phyloP scores from a whole-genome alignment of 2,797 vertebrate species.

The Zalophus californianus region DNA sequence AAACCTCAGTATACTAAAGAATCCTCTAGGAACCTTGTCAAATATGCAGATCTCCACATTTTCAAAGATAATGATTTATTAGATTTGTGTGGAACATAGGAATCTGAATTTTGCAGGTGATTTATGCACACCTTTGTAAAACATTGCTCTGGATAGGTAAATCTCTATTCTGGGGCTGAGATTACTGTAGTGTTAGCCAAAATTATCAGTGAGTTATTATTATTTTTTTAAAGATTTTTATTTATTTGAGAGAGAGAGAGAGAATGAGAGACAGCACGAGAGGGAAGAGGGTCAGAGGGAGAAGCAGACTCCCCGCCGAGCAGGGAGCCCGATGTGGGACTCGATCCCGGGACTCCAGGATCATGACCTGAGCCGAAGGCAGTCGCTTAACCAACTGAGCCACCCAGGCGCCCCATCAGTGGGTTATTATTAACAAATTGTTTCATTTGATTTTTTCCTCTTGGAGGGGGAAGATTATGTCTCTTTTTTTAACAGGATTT shows the following conservation, averaged over 20 bases:
- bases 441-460: not conserved
- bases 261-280: no score
- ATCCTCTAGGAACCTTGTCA: not conserved
- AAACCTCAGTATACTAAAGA: not conserved
- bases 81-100: not conserved
- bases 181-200: not conserved
- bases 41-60: not conserved
- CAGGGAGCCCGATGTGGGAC: no score
- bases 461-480: not conserved
- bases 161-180: not conserved
- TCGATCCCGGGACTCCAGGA: no score
- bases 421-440: not conserved
- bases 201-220: not conserved
- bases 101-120: not conserved
- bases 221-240: not conserved
- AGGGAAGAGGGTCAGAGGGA: no score
- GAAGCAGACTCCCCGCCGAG: no score
- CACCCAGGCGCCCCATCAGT: not conserved
- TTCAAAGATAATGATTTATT: not conserved
- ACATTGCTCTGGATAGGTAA: not conserved
- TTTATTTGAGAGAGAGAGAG: no score
- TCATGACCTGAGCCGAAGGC: no score
- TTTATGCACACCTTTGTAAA: not conserved
- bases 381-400: no score
- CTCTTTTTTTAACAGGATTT: slow-evolving; percentile 22